These are phyloP conservation scores for Graptemys geographica DNA, from an alignment of 2,797 vertebrate species.

Conservation along the genomic window DNA sequence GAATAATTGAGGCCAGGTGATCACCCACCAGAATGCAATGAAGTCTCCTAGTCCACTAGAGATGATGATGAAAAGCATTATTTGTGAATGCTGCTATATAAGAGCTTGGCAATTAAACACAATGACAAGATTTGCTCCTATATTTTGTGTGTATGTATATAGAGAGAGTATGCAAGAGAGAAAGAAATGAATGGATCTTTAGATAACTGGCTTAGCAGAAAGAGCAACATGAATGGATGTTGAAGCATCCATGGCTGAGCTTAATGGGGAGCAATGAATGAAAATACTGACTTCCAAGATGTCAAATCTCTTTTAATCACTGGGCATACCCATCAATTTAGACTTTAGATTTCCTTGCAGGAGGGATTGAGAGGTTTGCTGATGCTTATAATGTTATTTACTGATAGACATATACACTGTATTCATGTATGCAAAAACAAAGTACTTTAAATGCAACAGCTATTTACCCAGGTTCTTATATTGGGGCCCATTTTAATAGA, in stretches of 20 bases:
- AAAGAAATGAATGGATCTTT: background rate
- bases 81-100: no score
- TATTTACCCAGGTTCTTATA: background rate
- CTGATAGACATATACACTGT: no score
- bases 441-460: background rate
- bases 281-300: background rate
- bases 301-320: background rate
- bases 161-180: no score
- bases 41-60: no score
- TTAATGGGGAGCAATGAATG: background rate
- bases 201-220: background rate
- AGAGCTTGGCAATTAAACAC: no score
- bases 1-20: no score
- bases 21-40: no score
- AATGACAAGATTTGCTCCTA: no score
- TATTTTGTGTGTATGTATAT: no score
- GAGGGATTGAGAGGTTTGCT: background rate
- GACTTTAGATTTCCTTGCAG: background rate
- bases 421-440: background rate
- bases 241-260: background rate
- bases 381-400: background rate
- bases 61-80: no score
- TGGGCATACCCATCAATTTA: background rate
- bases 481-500: background rate
- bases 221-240: background rate